Evolutionary conservation across 2,888 invertebrate genomes (phyloP).

Genomic region (Lepidochrysops patricia): DNA sequence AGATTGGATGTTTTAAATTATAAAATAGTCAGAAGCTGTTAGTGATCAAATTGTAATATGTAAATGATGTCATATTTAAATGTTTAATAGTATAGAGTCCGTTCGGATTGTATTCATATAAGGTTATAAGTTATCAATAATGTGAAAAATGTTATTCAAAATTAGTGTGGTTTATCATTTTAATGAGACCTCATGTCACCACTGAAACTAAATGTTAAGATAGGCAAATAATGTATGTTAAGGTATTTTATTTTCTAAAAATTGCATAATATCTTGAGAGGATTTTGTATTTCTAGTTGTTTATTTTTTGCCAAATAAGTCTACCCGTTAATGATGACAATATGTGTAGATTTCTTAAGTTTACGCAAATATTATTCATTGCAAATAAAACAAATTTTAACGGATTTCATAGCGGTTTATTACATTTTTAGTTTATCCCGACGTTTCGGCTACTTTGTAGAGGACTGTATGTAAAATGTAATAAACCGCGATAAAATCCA

Average conservation of each 20-base stretch:
- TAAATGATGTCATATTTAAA: conserved; percentile 6
- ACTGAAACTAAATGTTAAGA: neutral
- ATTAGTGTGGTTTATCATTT: conserved; percentile 7
- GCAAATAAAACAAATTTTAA: too few relatives aligned
- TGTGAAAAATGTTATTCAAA: conserved; percentile 1
- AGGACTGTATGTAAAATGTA: too few relatives aligned
- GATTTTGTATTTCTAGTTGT: neutral
- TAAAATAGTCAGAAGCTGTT: conserved; percentile 5
- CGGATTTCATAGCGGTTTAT: too few relatives aligned
- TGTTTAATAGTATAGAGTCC: neutral
- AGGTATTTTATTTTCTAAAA: neutral
- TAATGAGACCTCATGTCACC: neutral
- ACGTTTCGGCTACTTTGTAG: too few relatives aligned
- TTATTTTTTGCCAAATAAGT: too few relatives aligned
- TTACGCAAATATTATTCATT: too few relatives aligned
- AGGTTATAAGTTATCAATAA: conserved; percentile 3
- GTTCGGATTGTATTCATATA: conserved; percentile 5
- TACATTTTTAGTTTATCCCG: too few relatives aligned
- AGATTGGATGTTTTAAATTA: conserved; percentile 4
- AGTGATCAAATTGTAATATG: neutral
- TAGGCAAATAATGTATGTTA: neutral
- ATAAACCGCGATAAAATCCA: too few relatives aligned
- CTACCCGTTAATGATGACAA: too few relatives aligned
- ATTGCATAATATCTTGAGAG: neutral
- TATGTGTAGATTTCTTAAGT: too few relatives aligned